Evolutionary conservation across 2,797 vertebrate genomes (phyloP), one percentile per base, ranked within the genome.

Genomic region (Geotrypetes seraphini): DNA sequence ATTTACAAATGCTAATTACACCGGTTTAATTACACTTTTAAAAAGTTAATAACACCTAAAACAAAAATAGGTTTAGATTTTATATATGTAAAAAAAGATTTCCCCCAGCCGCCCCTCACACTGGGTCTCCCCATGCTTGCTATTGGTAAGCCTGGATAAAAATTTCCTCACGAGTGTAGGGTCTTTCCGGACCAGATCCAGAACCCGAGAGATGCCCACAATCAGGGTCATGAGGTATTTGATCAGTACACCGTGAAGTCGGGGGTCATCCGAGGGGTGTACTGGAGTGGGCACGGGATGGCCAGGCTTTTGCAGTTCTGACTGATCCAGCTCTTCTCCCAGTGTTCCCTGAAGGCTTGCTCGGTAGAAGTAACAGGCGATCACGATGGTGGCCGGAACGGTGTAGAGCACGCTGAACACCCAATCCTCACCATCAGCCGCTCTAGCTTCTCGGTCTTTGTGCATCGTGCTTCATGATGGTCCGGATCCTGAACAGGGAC

Each of bases 121-220:
- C 94, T 0, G 91, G 36, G 92, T 97, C 74, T 97, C 92, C 7
- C 92, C 92, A 1, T 93, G 89, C 63, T 86, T 88, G 57, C 89
- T 80, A 57, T 85, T 89, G 41, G 89, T 90, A 50, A 97, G 85
- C 12, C 89, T 79, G 0, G 87, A 87, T 71, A 97, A 97, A 69
- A 97, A 97, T 69, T 92, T 96, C 24, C 84, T 85, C 94, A 97
- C 3, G 94, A 97, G 20, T 96, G 90, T 47, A 97, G 78, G n/a
- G 94, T 97, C 79, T 97, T 97, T 20, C 94, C 92, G 1, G 94
- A 97, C 94, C 94, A 97, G 79, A 97, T 97, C 94, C 94, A 97
- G 74, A 97, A 97, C 94, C 94, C 0, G 94, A 97, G 27, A 94
- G 83, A 97, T 97, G 50, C 94, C 92, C 47, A 97, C 94, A 37